Percentiles rank a stretch among this genome's conserved stretches.
These are phyloP conservation scores for Heliothis virescens DNA, from an alignment of 1,140 invertebrate species.

Conservation along the genomic window DNA sequence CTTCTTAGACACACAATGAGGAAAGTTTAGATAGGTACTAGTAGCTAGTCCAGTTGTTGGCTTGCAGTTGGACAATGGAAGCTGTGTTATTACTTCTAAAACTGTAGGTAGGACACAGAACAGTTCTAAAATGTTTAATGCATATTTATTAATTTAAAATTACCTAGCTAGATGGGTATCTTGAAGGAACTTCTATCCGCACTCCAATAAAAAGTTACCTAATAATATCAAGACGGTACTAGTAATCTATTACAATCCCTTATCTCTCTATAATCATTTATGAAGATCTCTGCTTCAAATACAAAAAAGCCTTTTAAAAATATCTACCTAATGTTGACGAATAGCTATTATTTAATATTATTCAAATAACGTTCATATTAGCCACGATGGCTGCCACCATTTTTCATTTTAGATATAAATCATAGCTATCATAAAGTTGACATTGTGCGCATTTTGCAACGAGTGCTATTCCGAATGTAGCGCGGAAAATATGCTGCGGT, in stretches of 20 bases:
- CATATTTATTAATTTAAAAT: not conserved
- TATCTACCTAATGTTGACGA: too few relatives aligned
- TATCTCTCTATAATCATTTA: too few relatives aligned
- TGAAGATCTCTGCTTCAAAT: too few relatives aligned
- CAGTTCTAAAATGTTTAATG: not conserved
- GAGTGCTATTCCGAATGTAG: not conserved
- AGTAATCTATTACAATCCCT: too few relatives aligned
- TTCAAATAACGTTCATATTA: slow-evolving; percentile 15
- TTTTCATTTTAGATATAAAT: slow-evolving; percentile 19
- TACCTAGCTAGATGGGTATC: too few relatives aligned
- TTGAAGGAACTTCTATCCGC: too few relatives aligned
- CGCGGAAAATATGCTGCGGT: slow-evolving; percentile 3
- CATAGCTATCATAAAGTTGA: not conserved
- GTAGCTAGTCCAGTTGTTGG: not conserved
- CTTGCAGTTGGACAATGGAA: slow-evolving; percentile 1
- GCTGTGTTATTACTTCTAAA: not conserved
- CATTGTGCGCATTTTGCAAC: slow-evolving; percentile 23
- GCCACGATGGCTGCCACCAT: not conserved
- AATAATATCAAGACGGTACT: too few relatives aligned
- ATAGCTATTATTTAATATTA: not conserved
- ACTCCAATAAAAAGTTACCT: too few relatives aligned
- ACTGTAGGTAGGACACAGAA: not conserved
- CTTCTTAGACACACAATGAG: slow-evolving; percentile 9
- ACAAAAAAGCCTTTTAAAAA: too few relatives aligned
- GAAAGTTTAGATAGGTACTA: slow-evolving; percentile 20